Base-by-base conservation (phyloP, 2,113 vertebrate genomes). In the Cyanoramphus novaezelandiae region DNA sequence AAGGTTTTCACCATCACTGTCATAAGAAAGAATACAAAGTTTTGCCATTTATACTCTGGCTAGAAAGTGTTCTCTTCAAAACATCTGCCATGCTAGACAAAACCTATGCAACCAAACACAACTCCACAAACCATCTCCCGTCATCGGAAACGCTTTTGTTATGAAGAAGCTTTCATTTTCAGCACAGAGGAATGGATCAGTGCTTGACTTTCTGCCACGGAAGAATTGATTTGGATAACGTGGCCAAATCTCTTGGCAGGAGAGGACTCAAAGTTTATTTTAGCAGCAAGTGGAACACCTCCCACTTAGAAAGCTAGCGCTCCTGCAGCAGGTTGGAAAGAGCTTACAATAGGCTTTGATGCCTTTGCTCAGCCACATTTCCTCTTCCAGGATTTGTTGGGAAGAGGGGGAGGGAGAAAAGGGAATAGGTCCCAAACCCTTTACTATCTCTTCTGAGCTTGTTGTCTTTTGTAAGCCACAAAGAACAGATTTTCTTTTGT, bases 401-500 rank as follows among this genome's bases (percentile, higher is more conserved):
- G 94, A 97, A 97, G 82, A 77, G 90, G 93, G 95, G 96, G 96
- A 98, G 98, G 94, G 83, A 43, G 52, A 64, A 78, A 71, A 95
- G 13, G 72, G 77, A 95, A 92, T 29, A 82, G 69, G 81, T 89
- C 93, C 89, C 91, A 79, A 98, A 94, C 89, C 96, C 88, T 97
- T 97, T 91, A 85, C 97, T 98, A 97, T 98, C 98, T 98, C 96
- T 95, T 97, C 97, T 98, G 88, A 96, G 97, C 98, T 98, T 98
- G 98, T 98, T 98, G 97, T 97, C 98, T 98, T 98, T 99, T 98
- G 98, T 98, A 97, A 97, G 88, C 88, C 93, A 98, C 98, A 98
- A 98, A 98, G 96, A 95, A 82, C 98, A 98, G 98, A 98, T 98
- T 98, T 98, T 98, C 98, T 96, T 98, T 97, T 97, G 98, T 96